These are phyloP conservation scores for Nannoperca obscura DNA, from an alignment of 2,797 vertebrate species.

Conservation along the genomic window DNA sequence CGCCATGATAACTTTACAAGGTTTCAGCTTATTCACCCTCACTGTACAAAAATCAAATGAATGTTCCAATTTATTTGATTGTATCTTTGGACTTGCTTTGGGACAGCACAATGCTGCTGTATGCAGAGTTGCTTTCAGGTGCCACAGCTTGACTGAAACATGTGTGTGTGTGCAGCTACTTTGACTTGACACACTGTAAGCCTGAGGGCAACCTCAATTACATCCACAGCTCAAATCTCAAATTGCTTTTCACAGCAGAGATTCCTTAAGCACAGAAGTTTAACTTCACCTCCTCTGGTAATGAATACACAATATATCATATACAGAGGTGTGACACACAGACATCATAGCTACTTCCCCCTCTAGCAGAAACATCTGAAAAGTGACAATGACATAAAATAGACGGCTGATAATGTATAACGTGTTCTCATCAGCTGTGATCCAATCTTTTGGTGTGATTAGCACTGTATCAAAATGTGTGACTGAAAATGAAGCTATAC, in stretches of 20 bases:
- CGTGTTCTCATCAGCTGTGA: not conserved
- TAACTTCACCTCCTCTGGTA: conserved; percentile 10
- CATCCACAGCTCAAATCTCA: conserved; percentile 78
- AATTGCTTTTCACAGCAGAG: conserved; percentile 82
- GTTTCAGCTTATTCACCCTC: not conserved
- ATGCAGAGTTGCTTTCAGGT: not conserved
- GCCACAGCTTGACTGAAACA: conserved; percentile 4
- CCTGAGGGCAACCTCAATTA: conserved; percentile 79
- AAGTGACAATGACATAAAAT: not conserved
- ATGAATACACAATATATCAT: conserved; percentile 12
- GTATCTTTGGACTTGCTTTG: not conserved
- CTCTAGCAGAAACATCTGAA: not conserved
- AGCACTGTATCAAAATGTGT: not conserved
- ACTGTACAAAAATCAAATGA: too few relatives aligned
- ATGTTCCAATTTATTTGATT: too few relatives aligned
- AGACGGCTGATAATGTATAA: too few relatives aligned
- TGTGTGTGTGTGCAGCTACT: not conserved
- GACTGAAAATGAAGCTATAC: not conserved
- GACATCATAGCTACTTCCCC: not conserved
- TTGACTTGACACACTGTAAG: conserved; percentile 22
- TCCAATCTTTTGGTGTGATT: not conserved
- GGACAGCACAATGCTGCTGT: not conserved
- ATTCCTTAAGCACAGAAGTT: conserved; percentile 13
- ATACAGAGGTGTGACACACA: not conserved
- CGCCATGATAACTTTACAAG: too few relatives aligned